Evolutionary conservation across 2,888 invertebrate genomes (phyloP).

Genomic region (Apodemia zela): DNA sequence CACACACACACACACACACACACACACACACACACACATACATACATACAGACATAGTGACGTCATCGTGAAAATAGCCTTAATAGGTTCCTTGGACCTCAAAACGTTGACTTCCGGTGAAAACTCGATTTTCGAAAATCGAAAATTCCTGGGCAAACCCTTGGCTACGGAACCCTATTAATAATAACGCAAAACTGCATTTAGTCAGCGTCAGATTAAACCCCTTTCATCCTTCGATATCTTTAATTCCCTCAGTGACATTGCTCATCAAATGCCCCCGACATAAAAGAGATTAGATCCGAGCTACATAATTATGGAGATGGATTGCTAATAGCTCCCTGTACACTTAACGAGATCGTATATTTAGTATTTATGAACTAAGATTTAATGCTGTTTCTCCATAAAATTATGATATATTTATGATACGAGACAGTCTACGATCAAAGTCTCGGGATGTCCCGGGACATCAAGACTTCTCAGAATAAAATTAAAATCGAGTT

Average conservation of each 20-base stretch:
- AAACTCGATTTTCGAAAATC: too few relatives aligned
- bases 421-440: not conserved
- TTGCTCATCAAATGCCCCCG: conserved; percentile 9
- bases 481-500: too few relatives aligned
- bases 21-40: too few relatives aligned
- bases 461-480: too few relatives aligned
- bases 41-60: too few relatives aligned
- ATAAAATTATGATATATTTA: too few relatives aligned
- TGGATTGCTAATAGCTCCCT: not conserved
- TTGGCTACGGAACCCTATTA: not conserved
- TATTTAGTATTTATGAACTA: not conserved
- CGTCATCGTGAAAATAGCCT: too few relatives aligned
- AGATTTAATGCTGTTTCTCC: not conserved
- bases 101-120: too few relatives aligned
- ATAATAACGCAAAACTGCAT: not conserved
- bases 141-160: too few relatives aligned
- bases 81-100: too few relatives aligned
- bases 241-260: conserved; percentile 8
- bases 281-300: conserved; percentile 2
- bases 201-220: not conserved
- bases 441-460: too few relatives aligned
- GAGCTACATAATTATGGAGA: not conserved
- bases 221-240: not conserved
- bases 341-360: not conserved
- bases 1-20: too few relatives aligned